Evolutionary conservation across 2,797 vertebrate genomes (phyloP), one percentile per base, ranked within the genome.

Genomic region (Acanthiza pusilla): DNA sequence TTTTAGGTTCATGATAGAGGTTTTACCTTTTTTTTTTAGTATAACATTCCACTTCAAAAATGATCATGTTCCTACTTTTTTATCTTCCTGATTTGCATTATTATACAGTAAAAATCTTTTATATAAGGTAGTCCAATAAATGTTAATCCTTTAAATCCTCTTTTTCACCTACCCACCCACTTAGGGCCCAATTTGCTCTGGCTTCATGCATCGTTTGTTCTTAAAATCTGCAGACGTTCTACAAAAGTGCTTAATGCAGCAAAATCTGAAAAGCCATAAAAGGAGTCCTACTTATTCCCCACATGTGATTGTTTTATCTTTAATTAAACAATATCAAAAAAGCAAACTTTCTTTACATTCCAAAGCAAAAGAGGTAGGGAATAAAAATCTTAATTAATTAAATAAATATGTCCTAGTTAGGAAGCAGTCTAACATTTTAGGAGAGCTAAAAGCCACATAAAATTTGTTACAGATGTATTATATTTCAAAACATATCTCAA

Each of bases 121-220:
- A 65, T 90, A 85, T 61, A 80, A 91, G 22, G 13, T 55, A 61
- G 25, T 94, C n/a, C n/a, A 94, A 63, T 88, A 95, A 94, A 43
- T 72, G n/a, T 25, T 95, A 95, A 96, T 93, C 55, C 43, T 74
- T 38, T 71, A 94, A 90, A 86, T 70, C 87, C n/a, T 71, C 38
- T 81, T 18, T 47, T 89, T 84, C 47, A 70, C 58, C 32, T 67
- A 86, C 32, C 10, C 29, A 61, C 55, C 30, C 70, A 77, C 67
- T 91, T 68, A 45, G 20, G 36, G 63, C 54, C 75, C 85, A 81
- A 91, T 95, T 94, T 96, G 21, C 48, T 92, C 58, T 55, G 47
- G 58, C 66, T 96, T 95, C 62, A 80, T 88, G 38, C 89, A 75
- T 40, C 15, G 1, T 90, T 96, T 95, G 38, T 91, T 82, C 67